Percentiles rank a stretch among this genome's conserved stretches.
These are phyloP conservation scores for Barnardius zonarius DNA, from an alignment of 2,113 vertebrate species.

Conservation along the genomic window DNA sequence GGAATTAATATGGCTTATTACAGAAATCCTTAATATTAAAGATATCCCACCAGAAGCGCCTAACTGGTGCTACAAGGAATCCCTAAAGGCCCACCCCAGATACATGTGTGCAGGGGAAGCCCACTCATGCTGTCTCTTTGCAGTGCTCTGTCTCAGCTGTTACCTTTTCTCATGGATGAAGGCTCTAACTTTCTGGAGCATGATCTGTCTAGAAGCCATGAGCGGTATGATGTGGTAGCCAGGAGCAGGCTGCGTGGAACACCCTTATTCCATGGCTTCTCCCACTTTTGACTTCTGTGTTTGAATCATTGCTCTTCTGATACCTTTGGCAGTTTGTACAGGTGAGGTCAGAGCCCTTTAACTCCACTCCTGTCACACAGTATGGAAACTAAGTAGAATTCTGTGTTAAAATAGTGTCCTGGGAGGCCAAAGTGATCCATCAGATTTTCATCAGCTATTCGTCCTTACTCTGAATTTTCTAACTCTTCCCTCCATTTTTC, in stretches of 20 bases:
- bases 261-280: neutral
- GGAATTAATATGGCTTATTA: neutral
- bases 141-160: neutral
- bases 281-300: neutral
- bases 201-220: neutral
- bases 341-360: neutral
- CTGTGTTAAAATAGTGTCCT: neutral
- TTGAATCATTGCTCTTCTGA: neutral
- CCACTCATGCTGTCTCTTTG: rapidly evolving
- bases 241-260: neutral
- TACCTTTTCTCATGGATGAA: neutral
- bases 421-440: neutral
- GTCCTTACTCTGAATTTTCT: neutral
- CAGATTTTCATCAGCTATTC: neutral
- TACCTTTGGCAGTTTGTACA: neutral
- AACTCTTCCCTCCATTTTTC: neutral
- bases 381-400: neutral
- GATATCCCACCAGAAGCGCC: neutral
- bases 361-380: neutral
- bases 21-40: neutral
- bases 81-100: neutral
- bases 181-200: neutral
- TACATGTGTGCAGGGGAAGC: neutral
- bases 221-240: rapidly evolving
- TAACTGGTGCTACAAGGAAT: neutral